Conservation (phyloP, 2,797 vertebrate genomes). For the Acestrorhynchus altus region DNA sequence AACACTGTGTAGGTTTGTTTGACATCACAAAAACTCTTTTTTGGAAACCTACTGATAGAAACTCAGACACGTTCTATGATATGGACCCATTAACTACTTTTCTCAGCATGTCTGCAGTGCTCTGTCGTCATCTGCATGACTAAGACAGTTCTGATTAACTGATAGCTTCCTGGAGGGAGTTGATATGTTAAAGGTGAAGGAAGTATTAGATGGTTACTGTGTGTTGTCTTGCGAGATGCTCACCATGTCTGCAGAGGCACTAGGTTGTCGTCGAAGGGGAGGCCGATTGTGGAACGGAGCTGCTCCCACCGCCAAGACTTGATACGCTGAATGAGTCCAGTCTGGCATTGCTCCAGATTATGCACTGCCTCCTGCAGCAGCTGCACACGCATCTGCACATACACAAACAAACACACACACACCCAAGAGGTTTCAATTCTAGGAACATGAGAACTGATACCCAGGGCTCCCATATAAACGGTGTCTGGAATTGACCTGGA, state of each 20-base stretch:
- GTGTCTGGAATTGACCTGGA: no score
- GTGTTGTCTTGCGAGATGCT: conserved; percentile 44
- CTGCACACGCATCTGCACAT: conserved; percentile 75
- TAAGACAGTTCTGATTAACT: background rate
- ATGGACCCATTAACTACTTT: background rate
- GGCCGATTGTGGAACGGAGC: conserved; percentile 87
- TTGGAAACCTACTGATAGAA: background rate
- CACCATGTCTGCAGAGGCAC: conserved; percentile 84
- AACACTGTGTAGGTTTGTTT: no score
- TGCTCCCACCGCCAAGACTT: conserved; percentile 90
- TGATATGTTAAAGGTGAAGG: background rate
- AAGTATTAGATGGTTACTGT: background rate
- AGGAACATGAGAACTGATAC: background rate
- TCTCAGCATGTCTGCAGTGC: background rate
- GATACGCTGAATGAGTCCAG: conserved; percentile 80
- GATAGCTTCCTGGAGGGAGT: background rate
- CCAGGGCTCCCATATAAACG: no score
- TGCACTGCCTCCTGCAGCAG: conserved; percentile 79
- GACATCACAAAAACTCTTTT: no score
- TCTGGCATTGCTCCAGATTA: conserved; percentile 81
- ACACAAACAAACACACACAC: conserved; percentile 32
- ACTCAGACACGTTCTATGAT: no score
- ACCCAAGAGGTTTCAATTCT: background rate
- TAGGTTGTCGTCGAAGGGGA: conserved; percentile 85
- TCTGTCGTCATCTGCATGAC: background rate